Base-by-base conservation (phyloP, 1,140 invertebrate genomes). In the Psix sp. region DNA sequence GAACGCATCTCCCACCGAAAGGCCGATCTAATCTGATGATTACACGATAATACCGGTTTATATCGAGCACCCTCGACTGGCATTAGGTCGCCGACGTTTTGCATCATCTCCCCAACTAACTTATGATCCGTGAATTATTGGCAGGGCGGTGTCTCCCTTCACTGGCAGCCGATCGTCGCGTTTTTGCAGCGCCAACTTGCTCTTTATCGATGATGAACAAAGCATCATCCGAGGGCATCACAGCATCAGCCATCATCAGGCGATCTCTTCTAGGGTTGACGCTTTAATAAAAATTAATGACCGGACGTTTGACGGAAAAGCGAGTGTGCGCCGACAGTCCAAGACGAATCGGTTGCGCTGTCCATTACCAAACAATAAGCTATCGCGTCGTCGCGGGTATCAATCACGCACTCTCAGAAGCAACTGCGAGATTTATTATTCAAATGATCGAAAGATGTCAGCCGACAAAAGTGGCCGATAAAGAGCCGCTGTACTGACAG, bases 251-350 rank as follows among this genome's bases (percentile, higher is more conserved):
- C 54, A 38, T 59, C 40, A 60, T 68, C 43, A 43, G 40, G 33
- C 29, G 17, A 33, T 42, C 56, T 40, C 35, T 13, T 13, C 26
- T 14, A 29, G 42, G 67, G 59, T 51, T 48, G 51, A 60, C 38
- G 48, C 4, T 60, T 63, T 71, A 71, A 71, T 71, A 63, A 72
- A 72, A 72, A 72, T 72, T 65, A 72, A 72, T 65, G 39, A 49
- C 39, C 29, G 40, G 13, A 24, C 20, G 49, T 54, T 72, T 56
- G 57, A 56, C 24, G 66, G 35, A 49, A 66, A 56, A 46, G 13
- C 36, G 5, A 18, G 38, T 29, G 24, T 15, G 38, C 31, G 33
- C 10, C 15, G 51, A 66, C 49, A 42, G 38, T 29, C 35, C 33
- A 52, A 59, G 54, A 68, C 54, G 54, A 31, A 68, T 68, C 33